Percentiles rank a stretch among this genome's conserved stretches.
Conservation (phyloP, 2,113 vertebrate species). For the Atlantisia rogersi region DNA sequence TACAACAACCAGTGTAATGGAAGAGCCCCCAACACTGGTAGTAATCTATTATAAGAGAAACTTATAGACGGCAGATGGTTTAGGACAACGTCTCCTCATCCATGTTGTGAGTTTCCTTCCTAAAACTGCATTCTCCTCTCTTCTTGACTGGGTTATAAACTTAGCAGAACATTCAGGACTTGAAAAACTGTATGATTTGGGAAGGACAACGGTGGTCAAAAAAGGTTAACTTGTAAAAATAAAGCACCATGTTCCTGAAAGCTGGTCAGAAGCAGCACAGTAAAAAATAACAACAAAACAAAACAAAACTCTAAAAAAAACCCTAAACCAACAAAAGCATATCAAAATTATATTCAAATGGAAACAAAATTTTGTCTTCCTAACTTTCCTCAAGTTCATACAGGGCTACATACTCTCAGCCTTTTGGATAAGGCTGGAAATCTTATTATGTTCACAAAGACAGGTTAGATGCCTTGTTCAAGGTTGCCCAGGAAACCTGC, state of each 20-base stretch:
- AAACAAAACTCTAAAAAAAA: too few species aligned
- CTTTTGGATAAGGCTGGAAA: background rate
- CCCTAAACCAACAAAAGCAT: background rate
- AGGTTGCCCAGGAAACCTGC: background rate
- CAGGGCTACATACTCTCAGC: background rate
- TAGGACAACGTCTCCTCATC: background rate
- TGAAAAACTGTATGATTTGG: background rate
- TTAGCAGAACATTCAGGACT: background rate
- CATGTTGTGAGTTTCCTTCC: background rate
- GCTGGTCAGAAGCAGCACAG: fast-evolving
- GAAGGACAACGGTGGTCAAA: background rate
- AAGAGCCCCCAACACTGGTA: fast-evolving
- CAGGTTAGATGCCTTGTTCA: background rate
- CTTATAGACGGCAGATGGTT: background rate
- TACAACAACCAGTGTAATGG: background rate
- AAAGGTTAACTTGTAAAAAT: background rate
- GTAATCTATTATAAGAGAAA: fast-evolving
- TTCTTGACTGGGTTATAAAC: background rate
- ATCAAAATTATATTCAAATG: fast-evolving
- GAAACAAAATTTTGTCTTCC: background rate
- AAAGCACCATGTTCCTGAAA: background rate
- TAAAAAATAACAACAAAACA: background rate
- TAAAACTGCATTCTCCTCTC: background rate
- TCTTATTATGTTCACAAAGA: background rate
- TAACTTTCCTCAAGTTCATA: background rate